Percentiles rank a stretch among this genome's conserved stretches.
phyloP scores from a whole-genome alignment of 2,113 vertebrate genomes.

The Procavia capensis region DNA sequence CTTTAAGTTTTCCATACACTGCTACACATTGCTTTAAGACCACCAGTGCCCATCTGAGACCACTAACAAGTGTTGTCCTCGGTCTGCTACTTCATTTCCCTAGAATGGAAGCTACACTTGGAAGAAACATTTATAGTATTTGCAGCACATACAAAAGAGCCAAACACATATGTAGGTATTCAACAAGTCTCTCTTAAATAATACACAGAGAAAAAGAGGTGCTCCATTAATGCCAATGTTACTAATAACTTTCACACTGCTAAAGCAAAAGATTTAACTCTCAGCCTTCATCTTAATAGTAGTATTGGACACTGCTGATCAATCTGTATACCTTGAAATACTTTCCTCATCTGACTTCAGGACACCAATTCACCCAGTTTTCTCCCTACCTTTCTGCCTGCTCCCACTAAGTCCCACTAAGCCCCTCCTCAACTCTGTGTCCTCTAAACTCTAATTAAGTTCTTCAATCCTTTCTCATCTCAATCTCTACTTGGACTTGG shows the following conservation, averaged over 20 bases:
- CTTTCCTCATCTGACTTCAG: neutral
- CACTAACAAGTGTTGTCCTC: neutral
- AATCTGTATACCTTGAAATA: neutral
- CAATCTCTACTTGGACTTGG: neutral
- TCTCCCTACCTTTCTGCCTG: neutral
- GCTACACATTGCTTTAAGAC: neutral
- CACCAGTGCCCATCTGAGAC: neutral
- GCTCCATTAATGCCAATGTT: conserved; percentile 8
- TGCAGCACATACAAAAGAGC: neutral
- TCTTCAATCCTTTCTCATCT: neutral
- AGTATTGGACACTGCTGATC: neutral
- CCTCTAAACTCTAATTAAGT: conserved; percentile 15
- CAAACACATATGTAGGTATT: neutral
- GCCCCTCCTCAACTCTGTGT: neutral
- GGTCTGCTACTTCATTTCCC: neutral
- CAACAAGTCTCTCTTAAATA: neutral
- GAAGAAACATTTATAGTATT: neutral
- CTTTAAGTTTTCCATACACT: neutral
- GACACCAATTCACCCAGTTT: neutral
- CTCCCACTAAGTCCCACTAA: neutral
- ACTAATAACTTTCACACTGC: neutral
- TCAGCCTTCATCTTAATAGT: neutral
- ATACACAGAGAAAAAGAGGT: neutral
- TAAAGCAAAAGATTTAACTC: neutral
- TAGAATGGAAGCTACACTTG: neutral